Conservation (phyloP, 30 jellyfish, hydroid and myxozoan genomes). For the Morbakka virulenta region DNA sequence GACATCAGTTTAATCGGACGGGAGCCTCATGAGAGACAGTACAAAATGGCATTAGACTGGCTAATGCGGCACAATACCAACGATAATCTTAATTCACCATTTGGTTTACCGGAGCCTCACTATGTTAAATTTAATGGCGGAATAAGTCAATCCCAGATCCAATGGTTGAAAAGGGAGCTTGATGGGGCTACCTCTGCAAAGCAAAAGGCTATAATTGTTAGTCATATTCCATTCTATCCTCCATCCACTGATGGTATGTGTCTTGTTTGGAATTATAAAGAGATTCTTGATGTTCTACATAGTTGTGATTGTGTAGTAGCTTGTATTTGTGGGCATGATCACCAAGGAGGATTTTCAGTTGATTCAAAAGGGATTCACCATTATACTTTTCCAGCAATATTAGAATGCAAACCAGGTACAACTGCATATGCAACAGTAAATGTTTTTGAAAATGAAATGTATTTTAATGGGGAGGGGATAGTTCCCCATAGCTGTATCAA, state of each 20-base stretch:
- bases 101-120: constrained; percentile 45
- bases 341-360: constrained; percentile 55
- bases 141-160: constrained; percentile 52
- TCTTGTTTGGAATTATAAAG: constrained; percentile 75
- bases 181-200: constrained; percentile 15
- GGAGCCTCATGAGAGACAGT: constrained; percentile 16
- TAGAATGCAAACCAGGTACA: constrained; percentile 57
- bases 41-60: constrained; percentile 38
- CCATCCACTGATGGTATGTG: constrained; percentile 49
- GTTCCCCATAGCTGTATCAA: no score
- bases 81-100: constrained; percentile 49
- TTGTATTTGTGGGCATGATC: constrained; percentile 82
- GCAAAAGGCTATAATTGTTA: constrained; percentile 65
- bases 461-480: constrained; percentile 40
- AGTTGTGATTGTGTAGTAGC: constrained; percentile 72
- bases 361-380: constrained; percentile 71
- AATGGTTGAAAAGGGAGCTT: constrained; percentile 76
- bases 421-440: constrained; percentile 79
- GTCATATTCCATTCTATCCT: constrained; percentile 85
- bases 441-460: constrained; percentile 40
- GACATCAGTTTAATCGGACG: constrained; percentile 75
- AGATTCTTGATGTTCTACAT: constrained; percentile 55
- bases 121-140: constrained; percentile 90
- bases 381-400: constrained; percentile 70
- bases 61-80: constrained; percentile 45